Percentiles rank a stretch among this genome's conserved stretches.
phyloP scores from a whole-genome alignment of 2,797 vertebrate genomes.

The Myoxocephalus aenaeus region DNA sequence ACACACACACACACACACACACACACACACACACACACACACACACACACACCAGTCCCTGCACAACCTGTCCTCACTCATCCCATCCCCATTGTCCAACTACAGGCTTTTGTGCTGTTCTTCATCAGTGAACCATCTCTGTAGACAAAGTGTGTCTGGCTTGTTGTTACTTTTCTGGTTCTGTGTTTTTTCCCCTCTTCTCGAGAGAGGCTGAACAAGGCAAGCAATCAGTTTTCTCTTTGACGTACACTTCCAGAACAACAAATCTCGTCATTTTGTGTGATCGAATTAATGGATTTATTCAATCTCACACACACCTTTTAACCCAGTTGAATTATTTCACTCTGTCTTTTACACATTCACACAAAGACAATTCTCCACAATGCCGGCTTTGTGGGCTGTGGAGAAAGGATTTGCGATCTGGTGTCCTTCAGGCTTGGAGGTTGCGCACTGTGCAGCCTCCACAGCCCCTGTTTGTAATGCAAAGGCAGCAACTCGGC shows the following conservation, averaged over 20 bases:
- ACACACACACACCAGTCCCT: slow-evolving; percentile 18
- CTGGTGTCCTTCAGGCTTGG: slow-evolving; percentile 23
- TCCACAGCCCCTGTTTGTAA: slow-evolving; percentile 27
- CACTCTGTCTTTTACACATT: background rate
- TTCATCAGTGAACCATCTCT: slow-evolving; percentile 51
- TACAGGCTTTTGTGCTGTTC: slow-evolving; percentile 50
- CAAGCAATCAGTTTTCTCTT: slow-evolving; percentile 18
- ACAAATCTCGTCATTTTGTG: background rate
- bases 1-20: slow-evolving; percentile 29
- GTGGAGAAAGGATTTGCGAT: slow-evolving; percentile 11
- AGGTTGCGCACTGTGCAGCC: slow-evolving; percentile 8
- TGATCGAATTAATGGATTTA: background rate
- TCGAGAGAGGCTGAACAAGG: slow-evolving; percentile 63
- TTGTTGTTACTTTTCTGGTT: slow-evolving; percentile 67
- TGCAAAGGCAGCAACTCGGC: slow-evolving; percentile 26
- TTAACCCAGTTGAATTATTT: background rate
- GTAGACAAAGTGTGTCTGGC: slow-evolving; percentile 46
- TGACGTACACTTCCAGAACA: background rate
- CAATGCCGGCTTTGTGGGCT: slow-evolving; percentile 12
- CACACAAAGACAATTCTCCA: background rate
- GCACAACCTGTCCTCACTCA: slow-evolving; percentile 46
- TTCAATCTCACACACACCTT: background rate
- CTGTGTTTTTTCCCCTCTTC: slow-evolving; percentile 17
- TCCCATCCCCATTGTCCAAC: slow-evolving; percentile 41
- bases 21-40: slow-evolving; percentile 32